A percentile compares a stretch with the other conserved stretches of the same genome.
phyloP scores from a whole-genome alignment of 2,113 vertebrate genomes.

The Sylvilagus bachmani region DNA sequence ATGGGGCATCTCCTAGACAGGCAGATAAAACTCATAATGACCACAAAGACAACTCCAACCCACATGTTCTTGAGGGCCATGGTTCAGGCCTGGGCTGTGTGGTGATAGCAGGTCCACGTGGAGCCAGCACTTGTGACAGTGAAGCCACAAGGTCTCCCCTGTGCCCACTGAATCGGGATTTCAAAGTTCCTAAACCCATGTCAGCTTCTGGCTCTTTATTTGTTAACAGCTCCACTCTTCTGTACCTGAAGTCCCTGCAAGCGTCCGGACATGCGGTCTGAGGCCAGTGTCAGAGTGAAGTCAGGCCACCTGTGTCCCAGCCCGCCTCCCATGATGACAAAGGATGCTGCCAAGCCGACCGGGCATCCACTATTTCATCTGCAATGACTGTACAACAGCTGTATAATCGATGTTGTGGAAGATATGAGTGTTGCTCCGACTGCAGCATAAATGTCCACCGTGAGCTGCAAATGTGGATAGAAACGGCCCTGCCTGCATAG shows the following conservation, averaged over 20 bases:
- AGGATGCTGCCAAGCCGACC: slow-evolving; percentile 79
- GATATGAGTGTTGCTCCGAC: slow-evolving; percentile 88
- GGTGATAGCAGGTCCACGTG: neutral
- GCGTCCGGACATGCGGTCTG: neutral
- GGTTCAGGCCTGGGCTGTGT: neutral
- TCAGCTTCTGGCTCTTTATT: neutral
- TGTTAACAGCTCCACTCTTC: neutral
- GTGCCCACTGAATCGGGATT: too few species aligned
- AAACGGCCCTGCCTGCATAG: slow-evolving; percentile 90
- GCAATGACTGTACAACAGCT: slow-evolving; percentile 90
- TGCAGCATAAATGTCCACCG: slow-evolving; percentile 89
- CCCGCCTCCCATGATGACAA: slow-evolving; percentile 78
- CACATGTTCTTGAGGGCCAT: neutral
- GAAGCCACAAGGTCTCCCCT: neutral
- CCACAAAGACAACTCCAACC: neutral
- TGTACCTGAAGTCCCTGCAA: neutral
- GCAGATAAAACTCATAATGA: neutral
- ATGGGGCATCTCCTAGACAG: neutral
- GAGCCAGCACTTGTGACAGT: neutral
- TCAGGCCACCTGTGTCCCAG: slow-evolving; percentile 61
- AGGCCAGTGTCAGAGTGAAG: slow-evolving; percentile 62
- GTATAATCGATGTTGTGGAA: slow-evolving; percentile 91
- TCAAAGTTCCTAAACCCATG: too few species aligned
- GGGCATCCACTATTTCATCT: slow-evolving; percentile 87
- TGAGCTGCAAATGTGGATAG: slow-evolving; percentile 89